phyloP scores from a whole-genome alignment of 2,113 vertebrate genomes.

The Lathamus discolor region DNA sequence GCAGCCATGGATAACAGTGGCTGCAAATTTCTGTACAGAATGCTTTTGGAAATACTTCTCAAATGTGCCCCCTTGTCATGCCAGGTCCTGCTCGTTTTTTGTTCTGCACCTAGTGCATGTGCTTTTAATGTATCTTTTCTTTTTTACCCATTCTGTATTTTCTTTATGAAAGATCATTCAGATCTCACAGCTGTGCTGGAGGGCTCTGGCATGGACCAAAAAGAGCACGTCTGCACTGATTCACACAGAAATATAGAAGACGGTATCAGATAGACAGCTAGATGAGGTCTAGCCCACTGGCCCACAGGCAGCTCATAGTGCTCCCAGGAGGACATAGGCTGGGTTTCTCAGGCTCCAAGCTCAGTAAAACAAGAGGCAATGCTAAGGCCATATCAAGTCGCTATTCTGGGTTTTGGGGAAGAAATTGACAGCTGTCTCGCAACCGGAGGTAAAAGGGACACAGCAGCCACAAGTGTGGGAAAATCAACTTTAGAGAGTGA shows the following conservation, averaged over 20 bases:
- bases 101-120: background rate
- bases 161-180: background rate
- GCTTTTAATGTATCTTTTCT: background rate
- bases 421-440: constrained; percentile 74
- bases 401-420: constrained; percentile 55
- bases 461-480: constrained; percentile 37
- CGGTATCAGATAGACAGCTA: constrained; percentile 72
- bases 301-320: constrained; percentile 58
- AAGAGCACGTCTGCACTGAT: constrained; percentile 58
- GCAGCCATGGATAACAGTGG: background rate
- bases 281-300: constrained; percentile 61
- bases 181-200: constrained; percentile 57
- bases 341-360: constrained; percentile 74
- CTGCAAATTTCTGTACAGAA: background rate
- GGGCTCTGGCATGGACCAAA: constrained; percentile 45
- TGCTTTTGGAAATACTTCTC: background rate
- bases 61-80: background rate
- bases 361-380: constrained; percentile 77
- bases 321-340: constrained; percentile 70
- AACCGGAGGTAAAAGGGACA: constrained; percentile 67
- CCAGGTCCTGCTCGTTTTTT: background rate
- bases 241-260: constrained; percentile 73
- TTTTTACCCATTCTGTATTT: background rate
- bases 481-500: constrained; percentile 1
- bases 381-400: constrained; percentile 73